Base-by-base conservation (phyloP, 2,113 vertebrate species). In the Coreoperca whiteheadi region DNA sequence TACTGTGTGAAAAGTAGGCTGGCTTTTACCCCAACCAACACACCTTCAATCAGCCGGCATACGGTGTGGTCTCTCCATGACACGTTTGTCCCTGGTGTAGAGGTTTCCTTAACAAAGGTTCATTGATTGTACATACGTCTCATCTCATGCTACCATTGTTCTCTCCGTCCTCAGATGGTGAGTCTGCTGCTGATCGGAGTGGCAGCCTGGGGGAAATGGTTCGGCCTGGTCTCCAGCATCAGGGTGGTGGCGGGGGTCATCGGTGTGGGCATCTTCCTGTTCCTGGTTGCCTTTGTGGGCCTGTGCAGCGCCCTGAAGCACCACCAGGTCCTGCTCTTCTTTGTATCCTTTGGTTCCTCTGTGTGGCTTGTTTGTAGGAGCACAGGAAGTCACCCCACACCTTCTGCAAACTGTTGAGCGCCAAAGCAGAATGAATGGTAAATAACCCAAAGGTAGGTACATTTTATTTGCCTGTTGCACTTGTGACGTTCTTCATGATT, bases 291-390 rank as follows among this genome's bases (percentile, higher is more conserved):
- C 0, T 85, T 99, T 1, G 96, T 97, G 0, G 98, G 98, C 20
- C 94, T 99, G 79, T 97, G 98, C 0, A 98, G 98, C 2, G 98
- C 98, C 0, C 92, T 99, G 60, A 98, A 97, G 85, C 98, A 99
- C 92, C 97, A 99, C 82, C 98, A 99, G 93, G 97, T 99, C 66
- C 90, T 99, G 92, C 96, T 99, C 0, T 99, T 99, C 95, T 99
- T 99, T 77, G 98, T 99, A 99, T 99, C 98, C 98, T 99, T 97
- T 86, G 12, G 23, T 21, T 18, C 23, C 9, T 10, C 51, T 54
- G 21, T 20, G 6, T 16, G 28, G 43, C 61, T 34, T 50, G 41
- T 37, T 25, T 43, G 48, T 6, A 2, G 32, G 10, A 21, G 48
- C 6, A 12, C 20, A 16, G 30, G 37, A 46, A 77, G 41, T 39